Conservation (phyloP, 1,140 invertebrate genomes). For the Drosophila sp. region DNA sequence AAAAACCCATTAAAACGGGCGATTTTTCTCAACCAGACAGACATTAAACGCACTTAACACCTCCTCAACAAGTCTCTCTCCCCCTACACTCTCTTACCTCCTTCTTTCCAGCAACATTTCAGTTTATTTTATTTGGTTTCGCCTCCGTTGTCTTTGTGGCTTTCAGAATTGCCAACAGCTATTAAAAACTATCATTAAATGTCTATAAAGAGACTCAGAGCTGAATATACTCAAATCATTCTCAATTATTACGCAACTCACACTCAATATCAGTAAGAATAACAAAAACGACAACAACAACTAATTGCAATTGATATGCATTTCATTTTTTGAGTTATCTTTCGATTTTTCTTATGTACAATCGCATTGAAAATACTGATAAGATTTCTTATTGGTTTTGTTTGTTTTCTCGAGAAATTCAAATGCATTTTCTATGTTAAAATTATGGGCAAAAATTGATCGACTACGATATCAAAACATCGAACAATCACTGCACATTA, state of each 20-base stretch:
- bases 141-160: constrained; percentile 36
- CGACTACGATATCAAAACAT: neutral
- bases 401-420: constrained; percentile 11
- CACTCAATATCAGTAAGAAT: constrained; percentile 19
- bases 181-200: neutral
- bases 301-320: constrained; percentile 44
- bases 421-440: constrained; percentile 27
- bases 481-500: constrained; percentile 28
- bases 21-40: constrained; percentile 42
- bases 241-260: constrained; percentile 20
- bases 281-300: constrained; percentile 17
- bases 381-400: neutral
- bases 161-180: constrained; percentile 9
- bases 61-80: neutral
- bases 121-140: constrained; percentile 38
- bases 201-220: neutral
- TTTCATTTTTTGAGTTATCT: constrained; percentile 32
- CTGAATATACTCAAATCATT: neutral
- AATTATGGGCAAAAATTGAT: constrained; percentile 1
- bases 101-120: neutral
- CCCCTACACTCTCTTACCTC: neutral
- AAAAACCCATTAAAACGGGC: constrained; percentile 55
- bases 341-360: neutral
- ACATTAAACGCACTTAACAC: constrained; percentile 19
- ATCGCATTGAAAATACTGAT: constrained; percentile 12